Evolutionary conservation across 2,797 vertebrate species (phyloP).

Genomic region (Poecilia velifera): DNA sequence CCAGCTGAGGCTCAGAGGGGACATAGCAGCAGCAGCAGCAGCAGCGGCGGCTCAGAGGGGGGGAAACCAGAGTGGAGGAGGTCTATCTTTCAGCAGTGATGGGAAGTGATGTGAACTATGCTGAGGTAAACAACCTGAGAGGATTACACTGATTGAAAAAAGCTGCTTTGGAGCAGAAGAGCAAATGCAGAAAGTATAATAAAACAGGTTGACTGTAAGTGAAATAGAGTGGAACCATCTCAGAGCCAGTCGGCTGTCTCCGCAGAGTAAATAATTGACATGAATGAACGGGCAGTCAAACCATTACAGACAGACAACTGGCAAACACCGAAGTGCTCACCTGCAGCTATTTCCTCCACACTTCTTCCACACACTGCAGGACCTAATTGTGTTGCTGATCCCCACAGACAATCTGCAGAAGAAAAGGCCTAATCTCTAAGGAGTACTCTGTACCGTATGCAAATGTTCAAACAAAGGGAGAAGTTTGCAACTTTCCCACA

Average conservation of each 20-base stretch:
- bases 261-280: constrained; percentile 43
- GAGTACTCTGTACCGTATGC: constrained; percentile 28
- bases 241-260: constrained; percentile 40
- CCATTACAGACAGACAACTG: constrained; percentile 31
- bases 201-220: constrained; percentile 27
- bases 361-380: constrained; percentile 26
- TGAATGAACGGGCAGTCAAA: constrained; percentile 24
- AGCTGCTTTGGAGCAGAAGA: constrained; percentile 25
- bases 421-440: constrained; percentile 10
- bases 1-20: constrained; percentile 39
- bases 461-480: constrained; percentile 30
- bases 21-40: constrained; percentile 1
- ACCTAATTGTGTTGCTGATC: constrained; percentile 26
- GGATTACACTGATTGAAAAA: constrained; percentile 39
- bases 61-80: constrained; percentile 9
- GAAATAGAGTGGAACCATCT: constrained; percentile 25
- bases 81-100: constrained; percentile 20
- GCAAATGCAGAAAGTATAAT: constrained; percentile 28
- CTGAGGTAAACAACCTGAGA: constrained; percentile 35
- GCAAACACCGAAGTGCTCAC: constrained; percentile 41
- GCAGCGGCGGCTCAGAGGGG: constrained; percentile 11
- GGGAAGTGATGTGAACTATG: constrained; percentile 41
- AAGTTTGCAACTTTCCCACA: constrained; percentile 54
- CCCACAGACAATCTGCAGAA: constrained; percentile 22
- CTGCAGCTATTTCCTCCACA: constrained; percentile 45